Percentiles rank a stretch among this genome's conserved stretches.
These are phyloP conservation scores for Psittacula derbiana DNA, from an alignment of 2,797 vertebrate species.

Conservation along the genomic window DNA sequence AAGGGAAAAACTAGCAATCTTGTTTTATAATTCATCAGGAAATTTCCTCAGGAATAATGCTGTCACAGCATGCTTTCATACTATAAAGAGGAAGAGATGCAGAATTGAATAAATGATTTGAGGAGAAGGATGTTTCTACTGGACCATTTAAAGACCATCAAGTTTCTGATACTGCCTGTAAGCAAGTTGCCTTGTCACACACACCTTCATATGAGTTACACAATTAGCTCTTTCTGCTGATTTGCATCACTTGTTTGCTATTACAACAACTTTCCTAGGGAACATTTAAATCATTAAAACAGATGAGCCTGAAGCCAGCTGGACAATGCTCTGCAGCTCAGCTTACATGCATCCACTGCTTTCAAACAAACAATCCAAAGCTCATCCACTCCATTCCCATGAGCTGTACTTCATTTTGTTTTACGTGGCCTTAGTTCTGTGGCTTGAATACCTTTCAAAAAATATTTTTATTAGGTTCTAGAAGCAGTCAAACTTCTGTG, in stretches of 20 bases:
- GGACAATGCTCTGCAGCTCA: not conserved
- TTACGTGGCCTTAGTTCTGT: not conserved
- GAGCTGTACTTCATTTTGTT: not conserved
- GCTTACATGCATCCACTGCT: not conserved
- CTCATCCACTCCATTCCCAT: rapidly evolving
- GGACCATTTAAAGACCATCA: not conserved
- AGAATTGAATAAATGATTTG: not conserved
- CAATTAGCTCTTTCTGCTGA: not conserved
- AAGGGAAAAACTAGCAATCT: not conserved
- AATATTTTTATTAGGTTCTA: not conserved
- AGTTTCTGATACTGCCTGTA: not conserved
- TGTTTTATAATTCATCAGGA: not conserved
- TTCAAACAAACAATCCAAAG: not conserved
- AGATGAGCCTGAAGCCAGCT: not conserved
- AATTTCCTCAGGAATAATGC: not conserved
- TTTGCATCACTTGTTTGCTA: not conserved
- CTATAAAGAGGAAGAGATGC: not conserved
- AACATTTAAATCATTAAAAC: not conserved
- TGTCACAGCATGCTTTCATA: not conserved
- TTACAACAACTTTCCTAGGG: not conserved
- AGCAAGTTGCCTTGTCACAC: not conserved
- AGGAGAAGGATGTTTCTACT: not conserved
- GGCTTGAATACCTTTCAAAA: not conserved
- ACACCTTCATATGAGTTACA: not conserved
- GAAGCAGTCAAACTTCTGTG: not conserved